Evolutionary conservation across 30 jellyfish, hydroid and myxozoan species (phyloP).

Genomic region (Phacellophora camtschatica): DNA sequence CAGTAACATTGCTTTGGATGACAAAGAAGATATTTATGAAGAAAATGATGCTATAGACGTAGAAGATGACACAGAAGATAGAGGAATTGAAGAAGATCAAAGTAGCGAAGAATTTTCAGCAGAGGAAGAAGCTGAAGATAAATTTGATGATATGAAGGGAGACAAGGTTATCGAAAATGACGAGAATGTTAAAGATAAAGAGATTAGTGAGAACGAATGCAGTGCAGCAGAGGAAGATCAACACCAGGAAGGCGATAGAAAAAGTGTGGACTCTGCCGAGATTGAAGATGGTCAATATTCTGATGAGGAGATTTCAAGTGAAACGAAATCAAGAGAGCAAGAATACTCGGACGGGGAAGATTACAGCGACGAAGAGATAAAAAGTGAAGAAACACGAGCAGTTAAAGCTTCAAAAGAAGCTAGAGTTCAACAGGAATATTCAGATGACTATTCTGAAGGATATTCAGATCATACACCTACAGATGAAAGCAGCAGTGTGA

Average conservation of each 20-base stretch:
- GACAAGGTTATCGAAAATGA: constrained; percentile 13
- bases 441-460: constrained; percentile 58
- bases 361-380: constrained; percentile 19
- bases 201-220: constrained; percentile 31
- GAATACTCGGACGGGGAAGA: constrained; percentile 38
- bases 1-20: constrained; percentile 14
- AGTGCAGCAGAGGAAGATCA: constrained; percentile 30
- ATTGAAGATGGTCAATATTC: background rate
- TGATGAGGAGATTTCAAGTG: constrained; percentile 30
- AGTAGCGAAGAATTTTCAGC: constrained; percentile 16
- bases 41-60: constrained; percentile 32
- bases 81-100: background rate
- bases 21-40: background rate
- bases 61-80: background rate
- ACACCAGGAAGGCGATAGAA: background rate
- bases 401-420: background rate
- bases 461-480: constrained; percentile 62
- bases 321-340: background rate
- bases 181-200: background rate
- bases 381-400: background rate
- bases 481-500: constrained; percentile 61
- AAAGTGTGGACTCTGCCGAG: constrained; percentile 10
- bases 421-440: background rate
- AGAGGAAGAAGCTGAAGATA: background rate
- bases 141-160: background rate